Conservation (phyloP, 2,113 vertebrate genomes). For the Thryonomys swinderianus region DNA sequence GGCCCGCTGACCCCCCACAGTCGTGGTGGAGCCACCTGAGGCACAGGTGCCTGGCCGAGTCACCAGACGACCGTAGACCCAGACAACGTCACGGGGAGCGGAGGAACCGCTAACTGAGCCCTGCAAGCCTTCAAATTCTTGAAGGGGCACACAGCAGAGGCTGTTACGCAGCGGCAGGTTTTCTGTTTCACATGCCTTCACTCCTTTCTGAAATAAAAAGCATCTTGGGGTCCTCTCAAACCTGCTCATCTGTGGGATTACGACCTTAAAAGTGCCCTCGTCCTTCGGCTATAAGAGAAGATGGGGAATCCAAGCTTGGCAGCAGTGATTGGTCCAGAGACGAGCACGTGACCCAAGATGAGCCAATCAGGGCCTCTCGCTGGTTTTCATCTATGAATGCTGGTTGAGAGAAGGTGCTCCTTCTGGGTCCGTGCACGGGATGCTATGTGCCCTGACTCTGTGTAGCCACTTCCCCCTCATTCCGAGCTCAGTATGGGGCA, state of each 20-base stretch:
- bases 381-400: not conserved
- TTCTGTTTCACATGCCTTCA: no score
- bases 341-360: not conserved
- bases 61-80: not conserved
- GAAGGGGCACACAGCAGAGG: not conserved
- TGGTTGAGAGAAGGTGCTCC: not conserved
- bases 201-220: not conserved
- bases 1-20: accelerated
- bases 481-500: not conserved
- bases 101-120: not conserved
- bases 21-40: accelerated
- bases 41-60: accelerated
- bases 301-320: not conserved
- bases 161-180: not conserved
- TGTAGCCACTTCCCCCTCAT: not conserved
- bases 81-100: not conserved
- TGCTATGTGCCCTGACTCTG: accelerated
- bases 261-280: not conserved
- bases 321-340: not conserved
- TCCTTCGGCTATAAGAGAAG: not conserved
- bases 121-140: not conserved
- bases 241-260: not conserved
- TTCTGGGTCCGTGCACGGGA: no score
- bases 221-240: not conserved
- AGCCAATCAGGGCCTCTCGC: not conserved